Conservation (phyloP, 2,113 vertebrate species). For the Xiphophorus maculatus region DNA sequence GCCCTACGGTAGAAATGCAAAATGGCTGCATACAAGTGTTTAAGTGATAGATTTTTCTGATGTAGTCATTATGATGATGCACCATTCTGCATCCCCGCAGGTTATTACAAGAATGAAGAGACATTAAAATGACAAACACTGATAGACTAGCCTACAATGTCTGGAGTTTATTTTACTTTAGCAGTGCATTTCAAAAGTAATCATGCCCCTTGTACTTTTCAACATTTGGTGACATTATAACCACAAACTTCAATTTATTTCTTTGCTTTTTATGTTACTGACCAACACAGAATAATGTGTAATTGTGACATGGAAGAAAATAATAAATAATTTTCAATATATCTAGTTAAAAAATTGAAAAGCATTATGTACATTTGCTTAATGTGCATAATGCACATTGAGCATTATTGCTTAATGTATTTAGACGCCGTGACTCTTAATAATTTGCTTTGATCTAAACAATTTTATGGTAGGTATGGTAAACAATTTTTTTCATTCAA, state of each 20-base stretch:
- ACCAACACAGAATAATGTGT: not conserved
- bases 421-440: too few relatives aligned
- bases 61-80: constrained; percentile 6
- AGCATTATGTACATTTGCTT: too few relatives aligned
- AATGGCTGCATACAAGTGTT: constrained; percentile 27
- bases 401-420: too few relatives aligned
- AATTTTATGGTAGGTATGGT: too few relatives aligned
- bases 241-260: not conserved
- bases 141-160: not conserved
- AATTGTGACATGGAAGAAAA: not conserved
- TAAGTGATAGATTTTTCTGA: not conserved
- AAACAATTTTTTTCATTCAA: too few relatives aligned
- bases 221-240: not conserved
- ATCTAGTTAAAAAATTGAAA: not conserved
- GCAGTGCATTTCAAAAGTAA: not conserved
- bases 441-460: too few relatives aligned
- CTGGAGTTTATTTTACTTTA: not conserved
- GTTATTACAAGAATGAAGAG: constrained; percentile 16
- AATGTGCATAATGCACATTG: too few relatives aligned
- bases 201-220: not conserved
- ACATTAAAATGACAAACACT: constrained; percentile 1
- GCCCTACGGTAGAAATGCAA: constrained; percentile 34
- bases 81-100: constrained; percentile 38
- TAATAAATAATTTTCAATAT: not conserved
- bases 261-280: not conserved